phyloP scores from a whole-genome alignment of 2,797 vertebrate genomes.

The Sitta carolinensis region DNA sequence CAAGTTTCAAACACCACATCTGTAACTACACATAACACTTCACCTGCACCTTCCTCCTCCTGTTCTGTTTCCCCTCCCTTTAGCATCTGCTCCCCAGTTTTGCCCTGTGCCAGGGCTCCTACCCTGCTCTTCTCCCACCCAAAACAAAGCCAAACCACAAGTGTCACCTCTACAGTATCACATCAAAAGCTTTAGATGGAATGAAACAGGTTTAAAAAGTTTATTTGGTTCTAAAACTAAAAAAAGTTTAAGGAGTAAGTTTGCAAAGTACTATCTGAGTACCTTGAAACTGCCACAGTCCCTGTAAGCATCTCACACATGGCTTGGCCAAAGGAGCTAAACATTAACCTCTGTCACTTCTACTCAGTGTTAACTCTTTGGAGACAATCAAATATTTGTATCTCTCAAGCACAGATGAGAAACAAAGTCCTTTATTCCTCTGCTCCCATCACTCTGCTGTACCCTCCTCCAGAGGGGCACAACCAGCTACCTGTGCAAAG shows the following conservation, averaged over 20 bases:
- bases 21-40: neutral
- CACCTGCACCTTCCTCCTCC: neutral
- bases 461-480: neutral
- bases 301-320: neutral
- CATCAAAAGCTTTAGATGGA: neutral
- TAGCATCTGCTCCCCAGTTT: neutral
- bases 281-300: neutral
- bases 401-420: neutral
- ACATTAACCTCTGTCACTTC: neutral
- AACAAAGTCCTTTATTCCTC: neutral
- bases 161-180: neutral
- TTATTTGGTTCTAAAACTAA: neutral
- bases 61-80: neutral
- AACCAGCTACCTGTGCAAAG: rapidly evolving
- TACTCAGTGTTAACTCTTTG: neutral
- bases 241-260: neutral
- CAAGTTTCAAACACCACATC: neutral
- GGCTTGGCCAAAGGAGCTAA: neutral
- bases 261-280: neutral
- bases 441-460: neutral
- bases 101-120: neutral
- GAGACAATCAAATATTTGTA: rapidly evolving
- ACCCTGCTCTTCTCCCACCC: neutral
- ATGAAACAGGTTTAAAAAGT: neutral
- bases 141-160: neutral